Conservation (phyloP, 1,140 invertebrate genomes). For the Drosophila gunungcola region DNA sequence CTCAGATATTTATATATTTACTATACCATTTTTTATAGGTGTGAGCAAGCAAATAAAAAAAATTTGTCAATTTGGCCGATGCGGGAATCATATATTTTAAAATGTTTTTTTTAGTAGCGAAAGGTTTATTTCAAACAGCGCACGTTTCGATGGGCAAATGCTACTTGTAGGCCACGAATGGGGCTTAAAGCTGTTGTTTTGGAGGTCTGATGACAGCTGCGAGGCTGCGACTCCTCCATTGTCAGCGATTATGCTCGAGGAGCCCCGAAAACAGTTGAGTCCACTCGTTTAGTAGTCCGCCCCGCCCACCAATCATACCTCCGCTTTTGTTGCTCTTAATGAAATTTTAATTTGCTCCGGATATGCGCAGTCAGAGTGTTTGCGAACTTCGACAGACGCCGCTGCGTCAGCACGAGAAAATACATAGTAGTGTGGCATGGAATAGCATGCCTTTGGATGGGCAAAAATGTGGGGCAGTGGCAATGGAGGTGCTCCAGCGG, state of each 20-base stretch:
- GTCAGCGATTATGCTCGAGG: neutral
- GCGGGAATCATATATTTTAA: too few relatives aligned
- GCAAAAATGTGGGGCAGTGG: constrained; percentile 5
- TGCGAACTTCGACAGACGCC: constrained; percentile 64
- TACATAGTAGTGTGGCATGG: constrained; percentile 1
- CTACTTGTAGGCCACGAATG: neutral
- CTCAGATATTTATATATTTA: too few relatives aligned
- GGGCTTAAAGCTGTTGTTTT: neutral
- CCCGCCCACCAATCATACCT: constrained; percentile 43
- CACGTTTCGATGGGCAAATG: neutral
- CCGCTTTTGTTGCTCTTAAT: constrained; percentile 72
- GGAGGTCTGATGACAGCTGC: constrained; percentile 2
- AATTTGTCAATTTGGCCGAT: too few relatives aligned
- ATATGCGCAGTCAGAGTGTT: constrained; percentile 78
- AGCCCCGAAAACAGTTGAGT: constrained; percentile 5
- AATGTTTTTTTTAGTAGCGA: too few relatives aligned
- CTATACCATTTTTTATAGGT: too few relatives aligned
- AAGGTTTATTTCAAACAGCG: too few relatives aligned
- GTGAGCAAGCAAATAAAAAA: too few relatives aligned
- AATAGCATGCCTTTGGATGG: neutral
- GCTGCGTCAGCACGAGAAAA: constrained; percentile 42
- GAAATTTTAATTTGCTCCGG: constrained; percentile 83
- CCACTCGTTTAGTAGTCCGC: neutral
- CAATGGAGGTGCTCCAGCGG: neutral
- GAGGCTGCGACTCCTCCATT: constrained; percentile 1